Evolutionary conservation across 2,888 invertebrate genomes (phyloP), one percentile per base, ranked within the genome.

Genomic region (Amphipoea oculea): DNA sequence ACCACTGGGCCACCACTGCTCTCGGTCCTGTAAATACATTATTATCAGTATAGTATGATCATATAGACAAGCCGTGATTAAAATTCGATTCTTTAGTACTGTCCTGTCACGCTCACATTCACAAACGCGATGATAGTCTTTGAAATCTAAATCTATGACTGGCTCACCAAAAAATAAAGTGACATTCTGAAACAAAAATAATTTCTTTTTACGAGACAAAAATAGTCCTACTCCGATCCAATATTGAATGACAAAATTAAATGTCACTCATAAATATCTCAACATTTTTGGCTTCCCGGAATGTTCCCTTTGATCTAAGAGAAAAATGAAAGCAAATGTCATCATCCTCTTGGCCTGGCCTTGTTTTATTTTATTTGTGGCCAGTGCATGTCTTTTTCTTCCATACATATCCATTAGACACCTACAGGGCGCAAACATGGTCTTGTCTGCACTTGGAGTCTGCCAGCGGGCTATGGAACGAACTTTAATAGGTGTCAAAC

Each of bases 211-310:
- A 66, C 60, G 23, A 1, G 48, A 73, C 42, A 82, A 62, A 85
- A 85, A 82, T 82, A 45, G 45, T 45, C 57, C 17, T 40, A 48
- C 63, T 42, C 20, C 23, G 29, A 80, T 65, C 60, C 42, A 80
- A 82, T 85, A 85, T 85, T 73, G 69, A 62, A 81, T 81, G 69
- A 85, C 81, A 81, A 85, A 85, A 45, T 45, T 45, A 45, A 11
- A 45, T 81, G 73, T 66, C 72, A 81, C 69, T 65, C 66, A 54
- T 73, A 80, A 65, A 79, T 81, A 79, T 70, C 40, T 65, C 57
- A 62, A 63, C 62, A n/a, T 36, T n/a, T 60, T 71, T 17, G 67
- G 29, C 29, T 54, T 51, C 48, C 11, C 20, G 11, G 20, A 48
- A 51, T 51, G 45, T 60, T 66, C 1, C n/a, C 65, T 78, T 65